Base-by-base conservation (phyloP, 1,140 invertebrate genomes). In the Cardiocondyla obscurior region DNA sequence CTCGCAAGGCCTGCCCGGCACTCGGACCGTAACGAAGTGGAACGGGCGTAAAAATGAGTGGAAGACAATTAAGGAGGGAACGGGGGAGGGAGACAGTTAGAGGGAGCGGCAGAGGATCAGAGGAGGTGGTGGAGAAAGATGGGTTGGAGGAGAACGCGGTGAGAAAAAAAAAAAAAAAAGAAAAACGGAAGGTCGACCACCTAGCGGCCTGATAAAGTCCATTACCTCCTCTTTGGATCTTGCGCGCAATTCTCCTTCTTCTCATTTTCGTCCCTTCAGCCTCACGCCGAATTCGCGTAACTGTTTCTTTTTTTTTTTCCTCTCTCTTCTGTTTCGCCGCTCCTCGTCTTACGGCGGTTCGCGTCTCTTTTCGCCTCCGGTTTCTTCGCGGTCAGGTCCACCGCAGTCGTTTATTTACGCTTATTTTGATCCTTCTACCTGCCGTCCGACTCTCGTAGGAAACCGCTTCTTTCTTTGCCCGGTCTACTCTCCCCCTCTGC, bases 31-130 rank as follows among this genome's bases (percentile, higher is more conserved):
- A 88, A 88, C 90, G 88, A 90, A 91, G 88, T 90, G 86, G 89
- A 90, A 90, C 88, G 88, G 85, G 84, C 87, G 90, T 90, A 91
- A 91, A 90, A 91, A 90, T 89, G 86, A 89, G 90, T 88, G 83
- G 89, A 89, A 86, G 90, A 91, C 90, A 91, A 91, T 91, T 91
- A 91, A 91, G 89, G 87, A 70, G 87, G 86, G 65, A 46, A 57
- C 69, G 76, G 19, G 60, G 65, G 33, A 25, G 53, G 39, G 8
- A 51, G 60, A 44, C 36, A 36, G 57, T 60, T 39, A 33, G 49
- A 22, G 30, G 72, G 46, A n/a, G 57, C 8, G 22, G 46, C 19
- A 39, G 53, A 53, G 42, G 39, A 82, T 39, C 55, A 25, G 62
- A 16, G 10, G 28, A 46, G 67, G 19, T 46, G 65, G 64, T 58